phyloP scores from a whole-genome alignment of 2,888 invertebrate species.

The Watsonalla cultraria region DNA sequence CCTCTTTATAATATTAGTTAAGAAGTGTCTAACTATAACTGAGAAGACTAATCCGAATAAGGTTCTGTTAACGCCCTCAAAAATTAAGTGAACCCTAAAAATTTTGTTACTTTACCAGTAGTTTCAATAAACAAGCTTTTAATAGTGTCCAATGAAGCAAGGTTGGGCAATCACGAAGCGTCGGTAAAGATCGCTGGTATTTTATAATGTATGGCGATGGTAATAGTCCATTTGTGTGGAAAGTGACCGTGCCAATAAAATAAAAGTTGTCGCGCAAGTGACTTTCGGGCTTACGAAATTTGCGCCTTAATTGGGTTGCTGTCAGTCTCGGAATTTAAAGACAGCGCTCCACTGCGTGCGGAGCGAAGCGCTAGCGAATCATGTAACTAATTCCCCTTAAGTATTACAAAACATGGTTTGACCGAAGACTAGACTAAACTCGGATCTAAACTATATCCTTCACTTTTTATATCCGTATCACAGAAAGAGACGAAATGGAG shows the following conservation, averaged over 20 bases:
- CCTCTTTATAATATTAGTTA: no score
- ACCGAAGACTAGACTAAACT: neutral
- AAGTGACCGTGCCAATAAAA: constrained; percentile 31
- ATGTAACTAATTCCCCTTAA: neutral
- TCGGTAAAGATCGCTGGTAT: neutral
- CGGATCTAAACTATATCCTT: no score
- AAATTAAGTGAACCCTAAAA: no score
- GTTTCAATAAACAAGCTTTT: no score
- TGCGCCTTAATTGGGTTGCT: constrained; percentile 40
- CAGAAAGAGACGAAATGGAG: no score
- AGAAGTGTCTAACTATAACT: no score
- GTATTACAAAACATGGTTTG: no score
- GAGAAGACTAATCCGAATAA: no score
- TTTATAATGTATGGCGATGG: neutral
- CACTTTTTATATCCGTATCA: no score
- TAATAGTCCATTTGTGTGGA: neutral
- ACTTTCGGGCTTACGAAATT: constrained; percentile 57
- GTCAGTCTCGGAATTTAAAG: constrained; percentile 33
- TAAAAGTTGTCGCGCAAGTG: constrained; percentile 48
- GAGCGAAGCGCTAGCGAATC: constrained; percentile 3
- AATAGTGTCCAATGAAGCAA: neutral
- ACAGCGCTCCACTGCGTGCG: constrained; percentile 4
- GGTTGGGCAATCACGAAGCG: neutral
- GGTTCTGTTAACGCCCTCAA: no score
- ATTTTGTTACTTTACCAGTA: no score